phyloP scores from a whole-genome alignment of 2,888 invertebrate species.

The Luperina nickerlii region DNA sequence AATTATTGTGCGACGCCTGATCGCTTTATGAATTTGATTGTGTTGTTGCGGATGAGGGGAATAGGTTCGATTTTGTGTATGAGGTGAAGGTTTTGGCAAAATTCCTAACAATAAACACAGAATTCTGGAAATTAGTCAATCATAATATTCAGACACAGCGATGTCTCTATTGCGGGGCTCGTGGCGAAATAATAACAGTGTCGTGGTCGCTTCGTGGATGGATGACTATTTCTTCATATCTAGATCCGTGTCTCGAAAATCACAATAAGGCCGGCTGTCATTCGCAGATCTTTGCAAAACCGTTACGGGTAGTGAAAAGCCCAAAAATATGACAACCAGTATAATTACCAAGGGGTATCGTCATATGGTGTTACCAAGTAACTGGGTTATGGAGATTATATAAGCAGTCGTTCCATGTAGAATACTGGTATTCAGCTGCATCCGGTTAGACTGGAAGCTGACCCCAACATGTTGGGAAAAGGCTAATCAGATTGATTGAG shows the following conservation, averaged over 20 bases:
- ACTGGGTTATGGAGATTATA: not conserved
- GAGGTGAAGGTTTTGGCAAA: constrained; percentile 30
- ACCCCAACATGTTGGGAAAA: not conserved
- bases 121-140: not conserved
- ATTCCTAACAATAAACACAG: not conserved
- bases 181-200: not conserved
- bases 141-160: not conserved
- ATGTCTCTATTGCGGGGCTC: not conserved
- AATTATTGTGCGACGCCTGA: constrained; percentile 66
- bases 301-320: not conserved
- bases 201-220: not conserved
- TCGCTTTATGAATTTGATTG: constrained; percentile 67
- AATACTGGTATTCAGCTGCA: not conserved
- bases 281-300: not conserved
- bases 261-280: not conserved
- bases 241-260: not conserved
- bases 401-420: not conserved
- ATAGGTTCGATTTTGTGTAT: constrained; percentile 39
- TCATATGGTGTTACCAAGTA: not conserved
- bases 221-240: not conserved
- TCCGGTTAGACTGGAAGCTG: not conserved
- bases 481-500: not conserved
- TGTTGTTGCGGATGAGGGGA: constrained; percentile 48
- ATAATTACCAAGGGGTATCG: not conserved
- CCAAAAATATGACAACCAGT: not conserved